Percentiles rank a stretch among this genome's conserved stretches.
phyloP scores from a whole-genome alignment of 2,113 vertebrate genomes.

The Grantiella picta region DNA sequence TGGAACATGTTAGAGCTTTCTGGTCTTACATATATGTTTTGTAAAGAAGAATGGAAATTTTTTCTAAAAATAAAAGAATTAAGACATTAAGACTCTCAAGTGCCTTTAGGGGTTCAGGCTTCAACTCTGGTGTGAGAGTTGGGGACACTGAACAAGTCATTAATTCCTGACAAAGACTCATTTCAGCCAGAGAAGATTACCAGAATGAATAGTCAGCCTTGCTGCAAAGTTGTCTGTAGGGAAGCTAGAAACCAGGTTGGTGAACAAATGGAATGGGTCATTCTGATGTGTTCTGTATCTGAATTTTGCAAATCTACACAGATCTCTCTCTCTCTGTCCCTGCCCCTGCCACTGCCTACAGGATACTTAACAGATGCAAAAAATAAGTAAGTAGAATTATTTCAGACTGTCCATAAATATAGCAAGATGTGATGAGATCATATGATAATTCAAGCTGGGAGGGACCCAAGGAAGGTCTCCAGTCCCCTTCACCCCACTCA shows the following conservation, averaged over 20 bases:
- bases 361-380: not conserved
- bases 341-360: not conserved
- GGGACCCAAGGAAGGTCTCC: not conserved
- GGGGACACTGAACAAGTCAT: not conserved
- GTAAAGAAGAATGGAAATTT: not conserved
- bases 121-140: not conserved
- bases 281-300: not conserved
- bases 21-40: not conserved
- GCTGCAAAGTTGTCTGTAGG: not conserved
- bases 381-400: not conserved
- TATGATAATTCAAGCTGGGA: not conserved
- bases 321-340: not conserved
- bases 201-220: not conserved
- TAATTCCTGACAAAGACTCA: not conserved
- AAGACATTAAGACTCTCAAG: not conserved
- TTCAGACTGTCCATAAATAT: not conserved
- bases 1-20: not conserved
- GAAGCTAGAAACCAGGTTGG: not conserved
- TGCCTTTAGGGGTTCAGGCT: not conserved
- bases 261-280: not conserved
- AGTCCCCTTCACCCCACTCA: not conserved
- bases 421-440: not conserved
- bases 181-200: not conserved
- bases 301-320: not conserved
- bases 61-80: not conserved